Evolutionary conservation across 2,888 invertebrate species (phyloP).

Genomic region (Bhutanitis thaidina): DNA sequence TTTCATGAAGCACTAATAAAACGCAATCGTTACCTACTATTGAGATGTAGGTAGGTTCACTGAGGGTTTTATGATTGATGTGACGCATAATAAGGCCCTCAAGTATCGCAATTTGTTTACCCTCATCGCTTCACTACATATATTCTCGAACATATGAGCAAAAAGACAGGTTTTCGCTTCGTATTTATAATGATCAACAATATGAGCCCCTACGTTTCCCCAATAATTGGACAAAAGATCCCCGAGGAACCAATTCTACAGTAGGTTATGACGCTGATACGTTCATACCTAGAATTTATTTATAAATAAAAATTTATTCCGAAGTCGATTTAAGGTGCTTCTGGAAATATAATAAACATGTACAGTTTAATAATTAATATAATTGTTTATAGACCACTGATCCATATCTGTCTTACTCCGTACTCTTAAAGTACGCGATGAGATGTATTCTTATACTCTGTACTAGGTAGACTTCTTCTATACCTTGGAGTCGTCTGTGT

Average conservation of each 20-base stretch:
- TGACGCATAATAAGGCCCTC: conserved; percentile 74
- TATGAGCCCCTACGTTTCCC: conserved; percentile 53
- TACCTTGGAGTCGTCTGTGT: too few relatives aligned
- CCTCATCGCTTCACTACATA: conserved; percentile 68
- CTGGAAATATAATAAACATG: too few relatives aligned
- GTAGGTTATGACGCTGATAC: conserved; percentile 44
- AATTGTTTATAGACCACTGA: too few relatives aligned
- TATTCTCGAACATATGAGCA: conserved; percentile 27
- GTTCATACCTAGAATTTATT: conserved; percentile 26
- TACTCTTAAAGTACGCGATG: too few relatives aligned
- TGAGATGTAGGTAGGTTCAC: conserved; percentile 56
- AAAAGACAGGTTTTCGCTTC: conserved; percentile 58
- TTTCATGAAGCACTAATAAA: conserved; percentile 18
- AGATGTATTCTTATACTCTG: too few relatives aligned
- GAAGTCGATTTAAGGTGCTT: too few relatives aligned
- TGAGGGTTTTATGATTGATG: conserved; percentile 73
- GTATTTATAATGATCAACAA: conserved; percentile 72
- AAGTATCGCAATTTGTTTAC: conserved; percentile 79
- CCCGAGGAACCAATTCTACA: conserved; percentile 70
- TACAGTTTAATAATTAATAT: too few relatives aligned
- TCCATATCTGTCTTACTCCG: too few relatives aligned
- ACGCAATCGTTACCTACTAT: conserved; percentile 32
- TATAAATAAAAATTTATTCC: too few relatives aligned
- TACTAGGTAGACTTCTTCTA: too few relatives aligned
- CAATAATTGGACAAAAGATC: conserved; percentile 71